Conservation (phyloP, 2,113 vertebrate genomes). For the Triplophysa dalaica region DNA sequence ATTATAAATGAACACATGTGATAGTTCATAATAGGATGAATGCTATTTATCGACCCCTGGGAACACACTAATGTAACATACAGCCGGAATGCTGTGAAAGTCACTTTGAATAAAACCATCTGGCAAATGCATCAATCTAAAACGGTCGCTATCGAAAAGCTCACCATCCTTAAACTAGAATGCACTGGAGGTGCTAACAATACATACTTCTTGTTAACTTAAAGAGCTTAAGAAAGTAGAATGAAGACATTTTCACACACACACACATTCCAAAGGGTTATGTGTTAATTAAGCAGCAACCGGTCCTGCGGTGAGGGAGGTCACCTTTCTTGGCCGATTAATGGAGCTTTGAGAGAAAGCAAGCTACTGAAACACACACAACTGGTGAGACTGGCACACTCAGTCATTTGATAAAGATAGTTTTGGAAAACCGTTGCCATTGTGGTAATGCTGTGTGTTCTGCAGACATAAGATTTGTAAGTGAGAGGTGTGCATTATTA, state of each 20-base stretch:
- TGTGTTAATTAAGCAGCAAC: constrained; percentile 29
- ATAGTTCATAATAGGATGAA: too few relatives aligned
- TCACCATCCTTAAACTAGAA: too few relatives aligned
- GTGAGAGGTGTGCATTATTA: background rate
- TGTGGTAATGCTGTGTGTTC: background rate
- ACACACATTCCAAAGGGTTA: background rate
- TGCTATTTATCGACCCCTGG: too few relatives aligned
- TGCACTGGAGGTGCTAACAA: background rate
- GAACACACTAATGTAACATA: too few relatives aligned
- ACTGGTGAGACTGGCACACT: background rate
- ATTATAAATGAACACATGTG: too few relatives aligned
- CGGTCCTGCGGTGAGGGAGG: background rate
- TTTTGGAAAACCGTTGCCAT: background rate
- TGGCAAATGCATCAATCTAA: too few relatives aligned
- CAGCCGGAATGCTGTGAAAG: too few relatives aligned
- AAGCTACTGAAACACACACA: constrained; percentile 1
- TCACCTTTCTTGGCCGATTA: constrained; percentile 25
- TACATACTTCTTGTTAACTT: background rate
- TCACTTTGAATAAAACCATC: too few relatives aligned
- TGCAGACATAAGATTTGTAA: background rate
- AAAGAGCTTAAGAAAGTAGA: background rate
- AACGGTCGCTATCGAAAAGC: too few relatives aligned
- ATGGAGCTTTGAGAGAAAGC: constrained; percentile 1
- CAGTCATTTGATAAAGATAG: background rate
- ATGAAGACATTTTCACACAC: background rate